These are phyloP conservation scores for Hypena proboscidalis DNA, from an alignment of 2,888 invertebrate species.

Conservation along the genomic window DNA sequence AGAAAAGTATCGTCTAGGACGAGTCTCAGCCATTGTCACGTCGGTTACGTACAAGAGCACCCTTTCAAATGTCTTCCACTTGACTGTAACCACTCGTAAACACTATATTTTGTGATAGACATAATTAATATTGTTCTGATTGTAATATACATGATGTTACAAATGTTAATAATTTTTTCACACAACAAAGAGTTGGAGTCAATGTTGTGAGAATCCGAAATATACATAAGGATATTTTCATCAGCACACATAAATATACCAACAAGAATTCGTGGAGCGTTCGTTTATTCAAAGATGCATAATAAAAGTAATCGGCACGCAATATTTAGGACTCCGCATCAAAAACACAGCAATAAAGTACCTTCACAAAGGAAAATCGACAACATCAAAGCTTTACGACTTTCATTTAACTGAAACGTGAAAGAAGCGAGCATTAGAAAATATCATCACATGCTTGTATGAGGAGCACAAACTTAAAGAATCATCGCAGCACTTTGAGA, in stretches of 20 bases:
- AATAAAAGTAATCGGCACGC: slow-evolving; percentile 12
- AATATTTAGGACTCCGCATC: slow-evolving; percentile 27
- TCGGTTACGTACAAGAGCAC: slow-evolving; percentile 1
- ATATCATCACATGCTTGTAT: slow-evolving; percentile 2
- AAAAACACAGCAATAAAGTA: slow-evolving; percentile 25
- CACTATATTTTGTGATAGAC: slow-evolving; percentile 2
- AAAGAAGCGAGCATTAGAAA: neutral
- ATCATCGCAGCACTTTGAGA: slow-evolving; percentile 44
- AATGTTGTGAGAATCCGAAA: too few species aligned
- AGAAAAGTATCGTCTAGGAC: slow-evolving; percentile 66
- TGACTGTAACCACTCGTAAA: slow-evolving; percentile 2
- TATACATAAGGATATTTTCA: too few species aligned
- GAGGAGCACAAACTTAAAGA: slow-evolving; percentile 20
- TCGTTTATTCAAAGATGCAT: slow-evolving; percentile 7
- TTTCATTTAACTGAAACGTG: slow-evolving; percentile 3
- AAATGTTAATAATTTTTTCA: neutral
- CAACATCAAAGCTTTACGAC: slow-evolving; percentile 1
- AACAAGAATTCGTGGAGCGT: too few species aligned
- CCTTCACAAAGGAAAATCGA: slow-evolving; percentile 22
- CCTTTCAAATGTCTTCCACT: slow-evolving; percentile 15
- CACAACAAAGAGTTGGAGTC: too few species aligned
- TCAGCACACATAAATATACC: too few species aligned
- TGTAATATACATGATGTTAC: slow-evolving; percentile 31
- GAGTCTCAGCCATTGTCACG: slow-evolving; percentile 39
- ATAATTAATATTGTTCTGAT: slow-evolving; percentile 16